Evolutionary conservation across 1,140 invertebrate genomes (phyloP).

Genomic region (Hycleus phaleratus): DNA sequence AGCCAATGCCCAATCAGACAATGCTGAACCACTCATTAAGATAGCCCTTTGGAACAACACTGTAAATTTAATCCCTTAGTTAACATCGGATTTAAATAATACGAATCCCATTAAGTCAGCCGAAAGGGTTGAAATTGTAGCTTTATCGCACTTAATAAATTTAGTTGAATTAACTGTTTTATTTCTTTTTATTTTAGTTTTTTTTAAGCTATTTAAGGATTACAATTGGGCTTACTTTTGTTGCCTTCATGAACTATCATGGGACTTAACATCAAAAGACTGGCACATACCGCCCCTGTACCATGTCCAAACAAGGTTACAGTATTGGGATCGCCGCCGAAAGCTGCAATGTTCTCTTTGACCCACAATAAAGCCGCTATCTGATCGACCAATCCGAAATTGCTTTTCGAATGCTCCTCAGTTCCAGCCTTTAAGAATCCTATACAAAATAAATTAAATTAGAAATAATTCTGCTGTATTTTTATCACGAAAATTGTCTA

Average conservation of each 20-base stretch:
- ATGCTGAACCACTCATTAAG: slow-evolving; percentile 87
- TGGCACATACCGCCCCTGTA: slow-evolving; percentile 87
- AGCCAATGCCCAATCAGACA: slow-evolving; percentile 83
- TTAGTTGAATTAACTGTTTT: background rate
- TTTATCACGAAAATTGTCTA: too few species aligned
- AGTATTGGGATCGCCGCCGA: slow-evolving; percentile 75
- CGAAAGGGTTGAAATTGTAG: too few species aligned
- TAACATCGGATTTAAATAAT: background rate
- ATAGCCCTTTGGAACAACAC: slow-evolving; percentile 87
- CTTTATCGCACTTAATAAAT: too few species aligned
- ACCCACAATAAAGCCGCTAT: slow-evolving; percentile 83
- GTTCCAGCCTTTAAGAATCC: slow-evolving; percentile 73
- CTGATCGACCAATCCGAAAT: slow-evolving; percentile 86
- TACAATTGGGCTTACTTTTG: slow-evolving; percentile 18
- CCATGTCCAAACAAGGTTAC: slow-evolving; percentile 92
- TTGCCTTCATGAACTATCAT: slow-evolving; percentile 42
- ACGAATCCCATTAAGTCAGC: background rate
- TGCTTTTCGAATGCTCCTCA: slow-evolving; percentile 61
- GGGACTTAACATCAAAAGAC: slow-evolving; percentile 80
- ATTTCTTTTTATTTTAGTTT: background rate
- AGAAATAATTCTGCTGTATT: too few species aligned
- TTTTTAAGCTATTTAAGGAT: background rate
- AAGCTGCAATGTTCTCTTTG: slow-evolving; percentile 71
- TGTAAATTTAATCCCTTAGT: slow-evolving; percentile 39
- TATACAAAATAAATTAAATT: slow-evolving; percentile 38